Conservation (phyloP, 2,888 invertebrate genomes). For the Teinopalpus imperialis region DNA sequence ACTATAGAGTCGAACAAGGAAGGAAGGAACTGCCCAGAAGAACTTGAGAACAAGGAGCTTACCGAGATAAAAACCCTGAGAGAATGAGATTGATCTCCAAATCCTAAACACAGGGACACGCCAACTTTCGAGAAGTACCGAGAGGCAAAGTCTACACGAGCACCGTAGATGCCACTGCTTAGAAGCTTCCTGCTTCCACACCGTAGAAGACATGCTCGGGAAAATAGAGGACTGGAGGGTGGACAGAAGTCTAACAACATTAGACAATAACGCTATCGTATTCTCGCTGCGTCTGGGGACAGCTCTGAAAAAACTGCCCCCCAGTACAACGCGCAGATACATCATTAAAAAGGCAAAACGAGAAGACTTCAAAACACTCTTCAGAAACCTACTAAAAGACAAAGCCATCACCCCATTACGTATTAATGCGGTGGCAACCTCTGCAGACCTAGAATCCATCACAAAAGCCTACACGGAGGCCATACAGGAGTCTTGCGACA, state of each 20-base stretch:
- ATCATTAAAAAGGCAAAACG: constrained; percentile 32
- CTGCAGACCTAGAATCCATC: constrained; percentile 9
- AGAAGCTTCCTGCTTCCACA: no score
- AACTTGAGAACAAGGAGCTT: no score
- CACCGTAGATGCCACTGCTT: no score
- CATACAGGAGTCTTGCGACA: constrained; percentile 17
- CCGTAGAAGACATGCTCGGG: background rate
- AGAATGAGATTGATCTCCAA: no score
- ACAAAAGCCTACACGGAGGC: constrained; percentile 12
- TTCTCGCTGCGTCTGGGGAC: constrained; percentile 22
- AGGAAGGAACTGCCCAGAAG: no score
- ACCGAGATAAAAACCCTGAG: no score
- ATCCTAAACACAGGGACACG: no score
- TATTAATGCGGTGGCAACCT: background rate
- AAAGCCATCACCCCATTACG: constrained; percentile 9
- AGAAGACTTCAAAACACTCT: constrained; percentile 12
- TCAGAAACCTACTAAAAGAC: background rate
- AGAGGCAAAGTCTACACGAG: no score
- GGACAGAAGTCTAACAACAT: constrained; percentile 7
- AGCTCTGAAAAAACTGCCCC: background rate
- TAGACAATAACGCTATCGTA: constrained; percentile 35
- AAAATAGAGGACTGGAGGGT: background rate
- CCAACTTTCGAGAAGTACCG: no score
- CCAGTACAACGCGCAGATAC: constrained; percentile 26
- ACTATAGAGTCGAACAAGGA: no score